These are phyloP conservation scores for Agrenia bidenticulata DNA, from an alignment of 2,888 invertebrate genomes.

Conservation along the genomic window DNA sequence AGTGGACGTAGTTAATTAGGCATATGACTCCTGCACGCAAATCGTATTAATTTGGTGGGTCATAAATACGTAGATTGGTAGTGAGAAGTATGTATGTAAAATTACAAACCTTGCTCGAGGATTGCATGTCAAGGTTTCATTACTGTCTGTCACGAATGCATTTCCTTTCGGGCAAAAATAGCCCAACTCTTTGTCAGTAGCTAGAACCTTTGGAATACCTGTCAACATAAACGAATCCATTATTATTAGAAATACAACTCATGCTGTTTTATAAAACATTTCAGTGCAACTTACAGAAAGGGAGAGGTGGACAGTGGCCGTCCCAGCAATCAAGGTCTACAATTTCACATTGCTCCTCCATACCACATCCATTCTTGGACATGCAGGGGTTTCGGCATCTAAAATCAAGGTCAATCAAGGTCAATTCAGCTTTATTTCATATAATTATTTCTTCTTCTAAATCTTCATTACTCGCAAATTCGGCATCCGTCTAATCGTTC, in stretches of 20 bases:
- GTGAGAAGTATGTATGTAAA: not conserved
- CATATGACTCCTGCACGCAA: no score
- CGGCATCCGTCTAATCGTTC: slow-evolving; percentile 72
- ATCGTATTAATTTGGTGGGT: no score
- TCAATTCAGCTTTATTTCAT: no score
- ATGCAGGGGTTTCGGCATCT: slow-evolving; percentile 76
- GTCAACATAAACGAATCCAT: slow-evolving; percentile 12
- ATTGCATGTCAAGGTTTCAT: slow-evolving; percentile 54
- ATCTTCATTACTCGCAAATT: slow-evolving; percentile 62
- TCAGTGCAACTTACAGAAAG: slow-evolving; percentile 65
- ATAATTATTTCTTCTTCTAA: not conserved
- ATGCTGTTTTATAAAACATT: not conserved
- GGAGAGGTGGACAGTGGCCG: slow-evolving; percentile 82
- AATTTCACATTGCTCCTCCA: slow-evolving; percentile 68
- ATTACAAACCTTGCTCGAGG: slow-evolving; percentile 46
- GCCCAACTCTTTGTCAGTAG: slow-evolving; percentile 33
- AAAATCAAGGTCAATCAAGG: not conserved
- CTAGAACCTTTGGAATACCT: slow-evolving; percentile 34
- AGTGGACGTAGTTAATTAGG: not conserved
- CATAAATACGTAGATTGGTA: no score
- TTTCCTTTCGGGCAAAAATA: slow-evolving; percentile 53
- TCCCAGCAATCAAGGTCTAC: slow-evolving; percentile 83
- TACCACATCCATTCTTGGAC: slow-evolving; percentile 58
- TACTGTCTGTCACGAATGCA: slow-evolving; percentile 52
- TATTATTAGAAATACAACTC: slow-evolving; percentile 10